Evolutionary conservation across 2,888 invertebrate species (phyloP).

Genomic region (Ashinkailepas kermadecensis): DNA sequence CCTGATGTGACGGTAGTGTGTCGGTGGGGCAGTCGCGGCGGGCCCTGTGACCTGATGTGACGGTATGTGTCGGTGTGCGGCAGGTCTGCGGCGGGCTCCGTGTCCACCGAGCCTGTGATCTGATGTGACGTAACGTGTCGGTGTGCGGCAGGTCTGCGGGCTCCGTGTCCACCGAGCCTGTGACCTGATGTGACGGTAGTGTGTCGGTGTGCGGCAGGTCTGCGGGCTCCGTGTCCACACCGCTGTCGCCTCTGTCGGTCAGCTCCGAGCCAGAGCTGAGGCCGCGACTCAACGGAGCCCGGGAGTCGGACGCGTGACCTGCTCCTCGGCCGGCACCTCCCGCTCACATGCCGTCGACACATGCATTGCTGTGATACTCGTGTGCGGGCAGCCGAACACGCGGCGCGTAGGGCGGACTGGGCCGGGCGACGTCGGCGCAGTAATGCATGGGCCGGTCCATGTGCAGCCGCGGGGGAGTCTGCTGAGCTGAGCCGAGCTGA

Average conservation of each 20-base stretch:
- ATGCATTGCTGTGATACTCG: background rate
- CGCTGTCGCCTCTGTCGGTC: constrained; percentile 1
- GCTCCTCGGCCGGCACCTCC: background rate
- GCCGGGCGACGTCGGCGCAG: background rate
- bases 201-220: background rate
- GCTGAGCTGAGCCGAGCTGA: background rate
- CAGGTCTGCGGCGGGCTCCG: too few relatives aligned
- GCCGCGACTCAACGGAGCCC: background rate
- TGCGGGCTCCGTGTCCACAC: background rate
- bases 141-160: too few relatives aligned
- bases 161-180: too few relatives aligned
- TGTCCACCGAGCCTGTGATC: too few relatives aligned
- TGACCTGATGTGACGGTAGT: too few relatives aligned
- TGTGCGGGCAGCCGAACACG: background rate
- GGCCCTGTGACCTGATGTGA: too few relatives aligned
- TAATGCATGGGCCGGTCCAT: background rate
- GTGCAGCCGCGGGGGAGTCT: background rate
- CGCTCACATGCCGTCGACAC: background rate
- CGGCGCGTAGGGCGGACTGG: background rate
- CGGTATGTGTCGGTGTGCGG: too few relatives aligned
- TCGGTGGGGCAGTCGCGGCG: too few relatives aligned
- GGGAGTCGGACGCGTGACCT: background rate
- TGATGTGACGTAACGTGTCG: too few relatives aligned
- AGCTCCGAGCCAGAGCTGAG: background rate
- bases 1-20: too few relatives aligned